Base-by-base conservation (phyloP, 2,797 vertebrate genomes). In the Pteronotus mesoamericanus region DNA sequence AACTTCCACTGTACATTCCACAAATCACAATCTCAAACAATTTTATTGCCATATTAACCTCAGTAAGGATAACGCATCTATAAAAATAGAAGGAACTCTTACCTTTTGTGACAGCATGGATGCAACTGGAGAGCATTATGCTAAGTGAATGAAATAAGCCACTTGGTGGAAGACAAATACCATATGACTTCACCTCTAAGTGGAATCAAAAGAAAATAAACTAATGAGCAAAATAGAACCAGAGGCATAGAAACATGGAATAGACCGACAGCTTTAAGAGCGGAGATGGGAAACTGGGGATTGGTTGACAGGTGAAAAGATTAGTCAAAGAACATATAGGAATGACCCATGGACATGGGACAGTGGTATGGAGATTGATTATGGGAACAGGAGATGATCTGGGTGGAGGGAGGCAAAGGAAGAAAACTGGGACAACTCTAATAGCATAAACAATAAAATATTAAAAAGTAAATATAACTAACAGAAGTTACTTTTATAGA, bases 401-500 rank as follows among this genome's bases (percentile, higher is more conserved):
- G 61, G 61, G 15, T 64, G 6, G 61, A 64, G 61, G 29, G 15
- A 18, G 61, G 61, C 6, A 3, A n/a, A 26, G 14, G 29, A n/a
- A n/a, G 61, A n/a, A 64, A 64, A 64, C 12, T 64, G 61, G 61
- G 14, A 18, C 61, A 64, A 16, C 32, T 64, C 29, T 64, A 64
- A n/a, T 16, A 64, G 32, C 14, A 64, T n/a, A 64, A 64, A 8
- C 32, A 64, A 64, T 64, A n/a, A 64, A 64, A 15, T 61, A 61
- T 32, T 32, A 16, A 61, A 61, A 61, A n/a, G 64, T 87, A 59
- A 44, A 95, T 34, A 19, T 37, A 86, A 92, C 37, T 80, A 51
- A 26, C 29, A 95, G 96, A 95, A 66, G 61, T 59, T 79, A 9
- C 74, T 96, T 97, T 94, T 75, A 97, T 92, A 94, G 87, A 89